phyloP scores from a whole-genome alignment of 2,113 vertebrate genomes.

The Archilochus colubris region DNA sequence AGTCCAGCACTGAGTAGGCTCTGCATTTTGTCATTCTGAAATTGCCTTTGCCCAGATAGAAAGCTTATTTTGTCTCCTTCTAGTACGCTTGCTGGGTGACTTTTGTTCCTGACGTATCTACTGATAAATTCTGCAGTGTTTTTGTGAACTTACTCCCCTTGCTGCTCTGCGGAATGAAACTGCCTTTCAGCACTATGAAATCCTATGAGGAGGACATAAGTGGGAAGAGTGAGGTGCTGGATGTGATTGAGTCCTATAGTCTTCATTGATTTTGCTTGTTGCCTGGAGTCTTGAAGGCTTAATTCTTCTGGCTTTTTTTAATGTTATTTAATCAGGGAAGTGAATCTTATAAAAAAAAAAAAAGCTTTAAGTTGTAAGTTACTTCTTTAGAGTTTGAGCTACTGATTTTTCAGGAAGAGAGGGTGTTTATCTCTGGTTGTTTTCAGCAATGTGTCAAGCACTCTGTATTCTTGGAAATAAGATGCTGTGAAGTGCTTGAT shows the following conservation, averaged over 20 bases:
- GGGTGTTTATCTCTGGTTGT: not conserved
- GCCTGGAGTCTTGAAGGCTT: not conserved
- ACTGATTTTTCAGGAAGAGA: not conserved
- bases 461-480: not conserved
- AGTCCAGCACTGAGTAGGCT: not conserved
- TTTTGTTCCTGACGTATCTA: not conserved
- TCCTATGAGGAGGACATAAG: not conserved
- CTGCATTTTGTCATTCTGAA: not conserved
- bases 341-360: not conserved
- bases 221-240: not conserved
- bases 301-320: not conserved
- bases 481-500: not conserved
- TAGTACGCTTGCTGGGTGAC: not conserved
- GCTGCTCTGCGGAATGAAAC: not conserved
- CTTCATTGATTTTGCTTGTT: not conserved
- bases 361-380: not conserved
- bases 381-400: not conserved
- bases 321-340: not conserved
- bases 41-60: not conserved
- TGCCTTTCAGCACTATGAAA: not conserved
- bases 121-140: not conserved
- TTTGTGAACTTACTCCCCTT: not conserved
- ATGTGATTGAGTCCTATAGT: not conserved
- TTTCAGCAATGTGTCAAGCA: not conserved
- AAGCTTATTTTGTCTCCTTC: not conserved